Evolutionary conservation across 2,888 invertebrate genomes (phyloP).

Genomic region (Noctua janthina): DNA sequence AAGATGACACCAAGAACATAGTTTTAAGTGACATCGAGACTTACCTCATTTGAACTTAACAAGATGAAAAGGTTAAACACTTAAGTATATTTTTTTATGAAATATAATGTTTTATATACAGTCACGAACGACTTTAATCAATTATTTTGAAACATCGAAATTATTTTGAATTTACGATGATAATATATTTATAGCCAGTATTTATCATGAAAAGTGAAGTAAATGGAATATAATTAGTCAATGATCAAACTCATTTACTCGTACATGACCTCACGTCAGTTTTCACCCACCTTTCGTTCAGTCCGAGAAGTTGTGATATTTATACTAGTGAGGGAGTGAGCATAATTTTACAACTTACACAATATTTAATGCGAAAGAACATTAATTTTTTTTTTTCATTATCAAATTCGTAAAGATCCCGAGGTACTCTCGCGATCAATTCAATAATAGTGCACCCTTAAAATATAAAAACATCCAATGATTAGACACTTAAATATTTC

Average conservation of each 20-base stretch:
- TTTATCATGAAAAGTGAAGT: slow-evolving; percentile 67
- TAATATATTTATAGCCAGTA: slow-evolving; percentile 71
- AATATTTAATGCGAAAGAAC: slow-evolving; percentile 83
- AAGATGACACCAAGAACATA: slow-evolving; percentile 85
- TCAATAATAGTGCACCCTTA: slow-evolving; percentile 84
- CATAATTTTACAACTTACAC: slow-evolving; percentile 81
- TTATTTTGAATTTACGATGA: slow-evolving; percentile 62
- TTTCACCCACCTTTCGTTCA: slow-evolving; percentile 60
- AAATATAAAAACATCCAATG: slow-evolving; percentile 85
- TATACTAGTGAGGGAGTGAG: slow-evolving; percentile 83
- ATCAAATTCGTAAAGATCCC: slow-evolving; percentile 85
- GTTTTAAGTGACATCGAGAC: slow-evolving; percentile 83
- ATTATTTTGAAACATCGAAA: slow-evolving; percentile 71
- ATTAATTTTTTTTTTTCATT: slow-evolving; percentile 73
- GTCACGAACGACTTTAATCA: slow-evolving; percentile 75
- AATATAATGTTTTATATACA: slow-evolving; percentile 82
- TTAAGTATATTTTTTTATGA: slow-evolving; percentile 70
- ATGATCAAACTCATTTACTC: slow-evolving; percentile 62
- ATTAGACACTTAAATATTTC: slow-evolving; percentile 81
- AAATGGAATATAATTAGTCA: slow-evolving; percentile 63
- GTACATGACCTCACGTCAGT: slow-evolving; percentile 50
- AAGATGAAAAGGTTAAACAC: slow-evolving; percentile 64
- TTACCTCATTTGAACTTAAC: slow-evolving; percentile 81
- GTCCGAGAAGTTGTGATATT: slow-evolving; percentile 69
- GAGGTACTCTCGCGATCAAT: slow-evolving; percentile 72